Percentiles rank a stretch among this genome's conserved stretches.
phyloP scores from a whole-genome alignment of 2,888 invertebrate genomes.

The Caenorhabditis macrosperma region DNA sequence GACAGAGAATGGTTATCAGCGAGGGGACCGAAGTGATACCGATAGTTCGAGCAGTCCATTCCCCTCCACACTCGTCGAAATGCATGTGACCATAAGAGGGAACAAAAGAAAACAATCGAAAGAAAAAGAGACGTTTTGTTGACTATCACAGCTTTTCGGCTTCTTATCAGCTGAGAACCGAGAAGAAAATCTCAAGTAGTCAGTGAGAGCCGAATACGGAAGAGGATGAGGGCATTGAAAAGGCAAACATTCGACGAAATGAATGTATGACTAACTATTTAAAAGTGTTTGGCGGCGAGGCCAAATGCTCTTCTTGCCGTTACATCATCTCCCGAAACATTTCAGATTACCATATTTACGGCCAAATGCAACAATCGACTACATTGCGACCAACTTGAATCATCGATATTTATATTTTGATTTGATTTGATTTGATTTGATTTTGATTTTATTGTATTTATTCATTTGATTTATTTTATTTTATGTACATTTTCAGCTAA shows the following conservation, averaged over 20 bases:
- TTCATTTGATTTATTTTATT: too few relatives aligned
- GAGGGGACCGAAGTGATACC: conserved; percentile 4
- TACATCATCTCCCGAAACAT: conserved; percentile 47
- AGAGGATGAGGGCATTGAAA: conserved; percentile 1
- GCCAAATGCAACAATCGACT: background rate
- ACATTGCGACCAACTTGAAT: background rate
- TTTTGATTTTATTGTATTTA: too few relatives aligned
- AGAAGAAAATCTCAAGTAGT: background rate
- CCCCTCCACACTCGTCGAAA: background rate
- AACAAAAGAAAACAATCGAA: background rate
- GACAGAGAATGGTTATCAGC: conserved; percentile 7
- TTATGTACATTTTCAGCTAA: conserved; percentile 15
- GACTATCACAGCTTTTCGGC: background rate
- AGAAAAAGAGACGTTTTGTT: background rate
- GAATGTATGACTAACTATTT: background rate
- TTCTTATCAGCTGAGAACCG: background rate
- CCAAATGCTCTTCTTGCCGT: conserved; percentile 11
- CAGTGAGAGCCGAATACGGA: background rate
- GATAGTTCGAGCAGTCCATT: background rate
- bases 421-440: too few relatives aligned
- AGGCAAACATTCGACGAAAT: background rate
- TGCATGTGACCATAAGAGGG: background rate
- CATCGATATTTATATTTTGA: background rate
- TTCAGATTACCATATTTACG: conserved; percentile 17
- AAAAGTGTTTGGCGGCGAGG: background rate